Evolutionary conservation across 2,888 invertebrate species (phyloP), one percentile per base, ranked within the genome.

Genomic region (Athripsodes cinereus): DNA sequence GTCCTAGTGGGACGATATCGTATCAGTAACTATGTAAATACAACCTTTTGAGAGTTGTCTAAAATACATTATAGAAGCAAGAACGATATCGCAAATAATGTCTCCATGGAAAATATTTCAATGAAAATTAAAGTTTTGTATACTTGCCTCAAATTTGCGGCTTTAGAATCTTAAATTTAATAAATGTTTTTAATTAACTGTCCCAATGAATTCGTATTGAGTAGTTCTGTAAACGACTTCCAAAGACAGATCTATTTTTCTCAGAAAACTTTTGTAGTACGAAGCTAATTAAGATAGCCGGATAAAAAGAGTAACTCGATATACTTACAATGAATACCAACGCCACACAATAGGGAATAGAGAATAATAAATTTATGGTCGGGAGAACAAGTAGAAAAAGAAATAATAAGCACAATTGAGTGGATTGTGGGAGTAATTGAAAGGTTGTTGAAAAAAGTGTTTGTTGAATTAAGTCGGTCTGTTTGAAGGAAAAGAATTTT

Each of bases 401-500:
- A 48, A 46, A 13, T 18, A 48, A 48, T 48, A 48, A 48, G 48
- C 48, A 48, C 48, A 19, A 48, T 48, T 48, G 48, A 48, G 48
- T 48, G 48, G 48, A 48, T 48, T 48, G 48, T 48, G 48, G 13
- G 48, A 20, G 48, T 48, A 48, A 48, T 48, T 48, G 48, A 48
- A 48, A 48, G 48, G 48, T 48, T 48, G 48, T 40, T 13, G 40
- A 40, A 40, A 48, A 55, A 55, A 50, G 35, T 35, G 40, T 50
- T 55, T 55, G 55, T 55, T 55, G 50, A 55, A 55, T 55, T 49
- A 55, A 55, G 50, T 35, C 40, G 40, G 55, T 35, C 55, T 55
- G 13, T 40, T 48, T 55, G 35, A 34, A 49, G n/a, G 50, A 50
- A 52, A 50, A 21, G 50, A 50, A 55, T 55, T 48, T 35, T 22